These are phyloP conservation scores for Trididemnum nubilum DNA, from an alignment of 23 tunicate genomes.

Conservation along the genomic window DNA sequence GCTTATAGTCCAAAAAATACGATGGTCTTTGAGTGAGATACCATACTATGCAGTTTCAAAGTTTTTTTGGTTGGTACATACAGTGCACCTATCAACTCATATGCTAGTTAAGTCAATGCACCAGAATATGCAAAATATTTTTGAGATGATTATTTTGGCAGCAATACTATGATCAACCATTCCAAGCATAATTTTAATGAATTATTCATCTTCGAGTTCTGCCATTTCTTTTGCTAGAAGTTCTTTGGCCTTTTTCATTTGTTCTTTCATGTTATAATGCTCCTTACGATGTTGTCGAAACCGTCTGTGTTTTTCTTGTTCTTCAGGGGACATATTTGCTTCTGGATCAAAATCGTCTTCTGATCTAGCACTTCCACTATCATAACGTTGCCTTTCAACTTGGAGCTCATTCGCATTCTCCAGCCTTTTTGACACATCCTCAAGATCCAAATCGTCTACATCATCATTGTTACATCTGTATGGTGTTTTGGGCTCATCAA, in stretches of 20 bases:
- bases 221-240: slow-evolving; percentile 83
- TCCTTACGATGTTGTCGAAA: slow-evolving; percentile 72
- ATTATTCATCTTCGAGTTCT: slow-evolving; percentile 60
- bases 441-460: slow-evolving; percentile 55
- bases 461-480: slow-evolving; percentile 69
- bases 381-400: slow-evolving; percentile 22
- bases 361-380: slow-evolving; percentile 33
- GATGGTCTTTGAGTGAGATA: too few relatives aligned
- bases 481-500: slow-evolving; percentile 98
- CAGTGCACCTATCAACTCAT: too few relatives aligned
- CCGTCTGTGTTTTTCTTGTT: slow-evolving; percentile 47
- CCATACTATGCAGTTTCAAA: too few relatives aligned
- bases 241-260: slow-evolving; percentile 77
- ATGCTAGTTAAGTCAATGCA: too few relatives aligned
- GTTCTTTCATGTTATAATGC: slow-evolving; percentile 93
- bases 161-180: too few relatives aligned
- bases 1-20: too few relatives aligned
- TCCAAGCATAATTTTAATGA: too few relatives aligned
- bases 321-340: slow-evolving; percentile 35
- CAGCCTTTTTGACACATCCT: slow-evolving; percentile 55
- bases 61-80: too few relatives aligned
- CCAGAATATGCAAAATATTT: too few relatives aligned
- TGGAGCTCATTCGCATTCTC: slow-evolving; percentile 30
- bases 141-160: too few relatives aligned
- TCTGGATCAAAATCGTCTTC: slow-evolving; percentile 44